phyloP scores from a whole-genome alignment of 2,888 invertebrate genomes.

The Cheilosia variabilis region DNA sequence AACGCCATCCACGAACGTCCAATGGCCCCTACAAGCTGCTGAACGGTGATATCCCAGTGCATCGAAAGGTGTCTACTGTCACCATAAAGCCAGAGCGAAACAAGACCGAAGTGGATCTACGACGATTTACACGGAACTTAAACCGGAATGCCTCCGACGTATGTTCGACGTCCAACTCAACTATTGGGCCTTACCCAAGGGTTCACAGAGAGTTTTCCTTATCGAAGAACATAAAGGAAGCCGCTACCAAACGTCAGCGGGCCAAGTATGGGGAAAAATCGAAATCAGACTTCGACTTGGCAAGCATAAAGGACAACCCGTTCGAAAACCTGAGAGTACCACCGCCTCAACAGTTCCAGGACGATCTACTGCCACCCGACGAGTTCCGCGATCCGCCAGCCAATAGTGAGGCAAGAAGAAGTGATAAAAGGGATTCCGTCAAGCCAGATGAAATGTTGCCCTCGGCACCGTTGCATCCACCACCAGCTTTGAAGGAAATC shows the following conservation, averaged over 20 bases:
- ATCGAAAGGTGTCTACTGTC: slow-evolving; percentile 81
- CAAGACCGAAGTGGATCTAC: slow-evolving; percentile 77
- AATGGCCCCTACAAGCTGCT: slow-evolving; percentile 76
- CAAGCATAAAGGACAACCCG: slow-evolving; percentile 86
- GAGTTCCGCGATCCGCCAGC: slow-evolving; percentile 87
- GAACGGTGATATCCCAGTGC: slow-evolving; percentile 77
- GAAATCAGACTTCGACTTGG: slow-evolving; percentile 86
- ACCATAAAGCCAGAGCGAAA: slow-evolving; percentile 81
- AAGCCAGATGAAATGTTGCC: slow-evolving; percentile 49
- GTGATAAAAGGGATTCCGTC: slow-evolving; percentile 43
- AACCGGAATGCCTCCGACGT: slow-evolving; percentile 50
- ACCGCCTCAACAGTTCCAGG: slow-evolving; percentile 93
- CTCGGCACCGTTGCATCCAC: slow-evolving; percentile 70
- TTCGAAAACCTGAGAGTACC: slow-evolving; percentile 89
- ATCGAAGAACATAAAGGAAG: slow-evolving; percentile 33
- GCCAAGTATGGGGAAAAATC: slow-evolving; percentile 83
- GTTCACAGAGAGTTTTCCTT: slow-evolving; percentile 48
- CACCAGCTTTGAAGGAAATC: slow-evolving; percentile 77
- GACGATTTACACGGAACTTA: slow-evolving; percentile 76
- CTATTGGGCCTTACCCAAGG: slow-evolving; percentile 43
- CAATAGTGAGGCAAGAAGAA: slow-evolving; percentile 47
- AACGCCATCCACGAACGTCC: slow-evolving; percentile 34
- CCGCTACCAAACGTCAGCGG: slow-evolving; percentile 20
- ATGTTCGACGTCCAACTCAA: slow-evolving; percentile 25
- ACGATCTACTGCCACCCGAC: slow-evolving; percentile 91